phyloP scores from a whole-genome alignment of 53 echinoderm and acorn worm species.

The Hippasteria phrygiana region DNA sequence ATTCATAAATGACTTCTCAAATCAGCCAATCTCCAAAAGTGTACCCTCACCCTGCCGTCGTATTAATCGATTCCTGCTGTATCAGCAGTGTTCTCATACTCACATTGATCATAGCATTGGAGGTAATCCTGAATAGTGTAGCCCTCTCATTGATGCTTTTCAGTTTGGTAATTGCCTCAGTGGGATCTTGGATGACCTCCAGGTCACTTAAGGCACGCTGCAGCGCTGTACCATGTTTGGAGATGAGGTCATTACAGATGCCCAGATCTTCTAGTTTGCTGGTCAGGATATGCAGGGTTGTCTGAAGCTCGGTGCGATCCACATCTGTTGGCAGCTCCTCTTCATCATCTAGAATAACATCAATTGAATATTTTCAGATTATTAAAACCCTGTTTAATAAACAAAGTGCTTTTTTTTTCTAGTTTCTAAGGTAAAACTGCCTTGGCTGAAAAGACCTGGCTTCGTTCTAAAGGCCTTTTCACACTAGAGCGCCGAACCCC shows the following conservation, averaged over 20 bases:
- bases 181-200: constrained; percentile 82
- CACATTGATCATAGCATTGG: constrained; percentile 99
- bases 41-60: no score
- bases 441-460: no score
- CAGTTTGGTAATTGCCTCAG: constrained; percentile 76
- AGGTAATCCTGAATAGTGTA: constrained; percentile 95
- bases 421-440: no score
- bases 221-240: constrained; percentile 90
- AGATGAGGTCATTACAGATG: constrained; percentile 98
- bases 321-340: constrained; percentile 84
- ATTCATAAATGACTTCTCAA: no score
- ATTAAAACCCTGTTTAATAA: no score
- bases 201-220: constrained; percentile 94
- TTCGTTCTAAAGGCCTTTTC: no score
- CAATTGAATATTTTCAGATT: no score
- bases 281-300: constrained; percentile 85
- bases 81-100: no score
- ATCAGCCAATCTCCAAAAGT: no score
- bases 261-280: constrained; percentile 95
- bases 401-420: no score
- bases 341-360: constrained; percentile 72
- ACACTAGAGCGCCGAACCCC: no score
- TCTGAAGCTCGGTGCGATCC: constrained; percentile 87
- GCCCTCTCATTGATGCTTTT: constrained; percentile 98
- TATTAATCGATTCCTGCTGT: no score